These are phyloP conservation scores for Scopus umbretta DNA, from an alignment of 2,113 vertebrate genomes.

Conservation along the genomic window DNA sequence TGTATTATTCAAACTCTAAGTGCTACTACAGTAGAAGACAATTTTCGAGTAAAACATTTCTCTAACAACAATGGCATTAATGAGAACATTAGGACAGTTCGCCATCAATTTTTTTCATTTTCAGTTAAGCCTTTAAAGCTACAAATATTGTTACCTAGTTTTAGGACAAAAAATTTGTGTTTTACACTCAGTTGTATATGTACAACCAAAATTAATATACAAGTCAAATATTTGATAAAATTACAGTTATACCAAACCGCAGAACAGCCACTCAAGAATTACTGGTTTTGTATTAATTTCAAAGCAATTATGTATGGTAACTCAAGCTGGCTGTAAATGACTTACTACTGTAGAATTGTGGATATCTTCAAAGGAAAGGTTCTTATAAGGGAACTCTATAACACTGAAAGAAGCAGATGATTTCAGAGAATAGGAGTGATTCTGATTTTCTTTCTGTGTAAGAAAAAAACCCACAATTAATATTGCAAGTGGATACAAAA, in stretches of 20 bases:
- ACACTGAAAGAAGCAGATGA: constrained; percentile 89
- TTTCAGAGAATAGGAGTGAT: constrained; percentile 86
- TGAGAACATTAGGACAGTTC: background rate
- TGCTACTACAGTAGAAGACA: background rate
- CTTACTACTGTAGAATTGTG: constrained; percentile 88
- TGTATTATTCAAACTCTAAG: background rate
- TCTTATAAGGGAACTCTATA: constrained; percentile 95
- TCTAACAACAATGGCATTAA: background rate
- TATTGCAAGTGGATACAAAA: background rate
- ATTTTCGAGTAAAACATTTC: background rate
- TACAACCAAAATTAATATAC: background rate
- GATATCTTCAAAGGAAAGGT: constrained; percentile 82
- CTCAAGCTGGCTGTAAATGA: background rate
- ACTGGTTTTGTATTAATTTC: background rate
- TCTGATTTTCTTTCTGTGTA: constrained; percentile 86
- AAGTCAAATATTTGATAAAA: background rate
- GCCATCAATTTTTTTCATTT: background rate
- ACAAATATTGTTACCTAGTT: background rate
- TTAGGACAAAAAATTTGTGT: background rate
- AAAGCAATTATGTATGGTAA: background rate
- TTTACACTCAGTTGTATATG: background rate
- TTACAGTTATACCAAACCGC: background rate
- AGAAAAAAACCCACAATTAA: background rate
- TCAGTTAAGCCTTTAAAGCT: background rate
- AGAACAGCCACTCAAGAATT: background rate